Evolutionary conservation across 2,888 invertebrate genomes (phyloP).

Genomic region (Watsonalla binaria): DNA sequence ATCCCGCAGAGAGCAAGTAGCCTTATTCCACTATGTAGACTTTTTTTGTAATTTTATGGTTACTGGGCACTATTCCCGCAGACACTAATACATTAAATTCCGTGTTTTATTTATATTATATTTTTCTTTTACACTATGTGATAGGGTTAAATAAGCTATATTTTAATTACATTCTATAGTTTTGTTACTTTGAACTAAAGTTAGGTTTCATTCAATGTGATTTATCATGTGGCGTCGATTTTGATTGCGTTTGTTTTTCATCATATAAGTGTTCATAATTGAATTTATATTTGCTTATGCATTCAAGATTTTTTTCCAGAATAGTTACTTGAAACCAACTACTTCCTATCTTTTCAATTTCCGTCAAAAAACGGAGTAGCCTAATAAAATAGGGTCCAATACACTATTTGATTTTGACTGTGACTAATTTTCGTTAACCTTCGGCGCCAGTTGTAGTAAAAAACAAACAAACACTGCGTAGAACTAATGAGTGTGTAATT

Average conservation of each 20-base stretch:
- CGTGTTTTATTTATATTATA: too few species aligned
- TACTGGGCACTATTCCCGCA: too few species aligned
- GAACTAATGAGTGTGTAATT: constrained; percentile 76
- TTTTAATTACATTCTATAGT: not conserved
- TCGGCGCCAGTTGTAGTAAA: constrained; percentile 60
- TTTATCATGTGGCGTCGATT: not conserved
- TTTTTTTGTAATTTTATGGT: too few species aligned
- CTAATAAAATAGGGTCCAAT: constrained; percentile 37
- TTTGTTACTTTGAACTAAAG: not conserved
- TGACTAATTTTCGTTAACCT: constrained; percentile 66
- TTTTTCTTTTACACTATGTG: too few species aligned
- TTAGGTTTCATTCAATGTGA: not conserved
- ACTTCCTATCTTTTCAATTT: constrained; percentile 22
- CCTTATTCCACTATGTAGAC: too few species aligned
- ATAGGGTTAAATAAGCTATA: too few species aligned
- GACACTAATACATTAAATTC: too few species aligned
- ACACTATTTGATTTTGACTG: constrained; percentile 50
- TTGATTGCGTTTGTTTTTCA: too few species aligned
- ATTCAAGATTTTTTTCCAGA: too few species aligned
- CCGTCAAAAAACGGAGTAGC: constrained; percentile 34
- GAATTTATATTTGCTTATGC: too few species aligned
- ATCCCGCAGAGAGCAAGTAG: too few species aligned
- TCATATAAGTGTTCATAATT: too few species aligned
- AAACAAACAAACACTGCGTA: constrained; percentile 67
- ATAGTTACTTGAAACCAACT: not conserved